Conservation (phyloP, 2,797 vertebrate genomes). For the Parauchenoglanis ngamensis region DNA sequence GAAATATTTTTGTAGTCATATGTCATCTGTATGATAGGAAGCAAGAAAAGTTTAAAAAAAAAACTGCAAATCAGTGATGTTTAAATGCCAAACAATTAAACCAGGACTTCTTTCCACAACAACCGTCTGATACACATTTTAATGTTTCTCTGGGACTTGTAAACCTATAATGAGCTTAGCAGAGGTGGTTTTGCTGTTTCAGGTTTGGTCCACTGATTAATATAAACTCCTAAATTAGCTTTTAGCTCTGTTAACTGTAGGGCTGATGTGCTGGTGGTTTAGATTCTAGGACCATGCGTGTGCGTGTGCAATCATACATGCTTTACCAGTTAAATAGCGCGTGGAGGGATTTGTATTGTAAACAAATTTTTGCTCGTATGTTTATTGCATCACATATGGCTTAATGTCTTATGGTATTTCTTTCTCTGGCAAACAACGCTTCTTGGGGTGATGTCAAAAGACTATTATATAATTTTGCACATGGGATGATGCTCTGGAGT, state of each 20-base stretch:
- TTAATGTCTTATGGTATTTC: not conserved
- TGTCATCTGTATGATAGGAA: not conserved
- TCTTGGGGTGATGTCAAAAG: not conserved
- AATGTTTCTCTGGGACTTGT: not conserved
- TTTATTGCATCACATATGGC: not conserved
- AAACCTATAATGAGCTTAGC: no score
- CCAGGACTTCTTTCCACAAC: not conserved
- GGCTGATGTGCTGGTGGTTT: not conserved
- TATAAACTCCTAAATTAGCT: not conserved
- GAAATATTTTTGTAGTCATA: not conserved
- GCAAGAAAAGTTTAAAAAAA: not conserved
- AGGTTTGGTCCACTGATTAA: not conserved
- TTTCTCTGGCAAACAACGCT: not conserved
- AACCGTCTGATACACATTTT: not conserved
- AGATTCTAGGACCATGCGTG: not conserved
- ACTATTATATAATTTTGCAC: not conserved
- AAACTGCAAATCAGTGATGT: not conserved
- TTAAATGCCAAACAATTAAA: not conserved
- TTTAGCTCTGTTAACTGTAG: not conserved
- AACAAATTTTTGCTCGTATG: slow-evolving; percentile 2
- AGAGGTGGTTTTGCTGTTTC: not conserved
- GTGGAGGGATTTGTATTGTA: not conserved
- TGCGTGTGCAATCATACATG: slow-evolving; percentile 17
- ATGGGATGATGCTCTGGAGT: not conserved
- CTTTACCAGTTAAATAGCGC: not conserved